Evolutionary conservation across 2,797 vertebrate species (phyloP), one percentile per base, ranked within the genome.

Genomic region (Catamblyrhynchus diadema): DNA sequence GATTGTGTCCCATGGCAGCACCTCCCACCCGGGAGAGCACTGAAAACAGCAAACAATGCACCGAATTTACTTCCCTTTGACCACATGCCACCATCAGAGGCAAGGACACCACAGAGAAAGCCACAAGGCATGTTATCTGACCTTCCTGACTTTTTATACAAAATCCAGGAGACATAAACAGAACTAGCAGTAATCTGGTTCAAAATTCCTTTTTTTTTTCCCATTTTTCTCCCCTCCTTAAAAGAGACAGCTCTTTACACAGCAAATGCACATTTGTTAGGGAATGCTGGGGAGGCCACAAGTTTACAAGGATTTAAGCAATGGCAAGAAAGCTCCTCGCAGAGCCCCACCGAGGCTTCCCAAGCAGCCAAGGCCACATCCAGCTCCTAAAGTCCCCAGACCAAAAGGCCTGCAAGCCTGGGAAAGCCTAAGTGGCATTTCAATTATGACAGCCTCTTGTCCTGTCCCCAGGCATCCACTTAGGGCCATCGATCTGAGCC

Each of bases 391-490:
- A 81, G 67, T 44, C 47, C 67, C 44, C 4, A 5, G 79, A 66
- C 79, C 60, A 51, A 61, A 87, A 82, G 56, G 79, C 67, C 79
- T 85, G 90, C 41, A 62, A 51, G 72, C 42, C 82, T 90, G 81
- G 50, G 44, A 77, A 73, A 67, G 67, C 54, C 50, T 73, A 95
- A 95, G 82, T 66, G 85, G 72, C 86, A 73, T 88, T 91, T 78
- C 85, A 88, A 17, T 67, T 48, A 67, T 9, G 57, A 83, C 4
- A 71, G 88, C 57, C 88, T 93, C 79, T 81, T 73, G 47, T 81
- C 21, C 72, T 81, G 90, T 81, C 75, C 88, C 92, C 93, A 88
- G 82, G 86, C 66, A 91, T 42, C 88, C 90, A 86, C 90, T 94
- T 53, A 64, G 0, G 5, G 93, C 75, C 69, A 90, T 86, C n/a